Base-by-base conservation (phyloP, 2,888 invertebrate species). In the Chymomyza caudatula region DNA sequence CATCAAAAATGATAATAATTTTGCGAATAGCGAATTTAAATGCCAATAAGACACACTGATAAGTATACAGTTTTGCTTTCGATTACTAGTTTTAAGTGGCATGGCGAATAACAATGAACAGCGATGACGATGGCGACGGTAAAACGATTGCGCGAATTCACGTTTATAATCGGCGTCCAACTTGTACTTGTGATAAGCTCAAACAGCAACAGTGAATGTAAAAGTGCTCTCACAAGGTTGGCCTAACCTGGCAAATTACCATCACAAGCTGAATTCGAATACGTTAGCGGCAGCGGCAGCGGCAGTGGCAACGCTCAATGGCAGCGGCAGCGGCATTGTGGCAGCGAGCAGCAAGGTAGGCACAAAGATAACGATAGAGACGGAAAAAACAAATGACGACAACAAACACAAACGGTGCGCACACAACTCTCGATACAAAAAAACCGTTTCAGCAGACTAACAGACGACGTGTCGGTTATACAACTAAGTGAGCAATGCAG, bases 401-500 rank as follows among this genome's bases (percentile, higher is more conserved):
- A 71, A 73, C 71, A 69, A 67, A 65, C 69, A 74, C 67, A 54
- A 73, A n/a, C 42, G 23, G 53, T n/a, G 25, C 13, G 22, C 44
- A 57, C 22, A 44, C 22, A 44, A 22, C 49, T 25, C 25, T 25
- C 25, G 25, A 65, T 71, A 74, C 67, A 85, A 86, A 82, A 82
- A 86, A 83, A 79, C 79, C 82, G 83, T 82, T 82, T 74, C 85
- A 84, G 81, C 81, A 83, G 86, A 82, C 85, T 79, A 77, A 83
- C 82, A 86, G 82, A 82, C 82, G 87, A 85, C 80, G 74, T 72
- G 81, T 58, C 63, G 61, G 81, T 75, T 84, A 73, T 73, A 81
- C 37, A 44, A 57, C 71, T 65, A 67, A 74, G 75, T 67, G 75
- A 75, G 72, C 75, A 74, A 85, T 82, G 83, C 78, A 82, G 67